Conservation (phyloP, 2,113 vertebrate genomes). For the Anseranas semipalmata region DNA sequence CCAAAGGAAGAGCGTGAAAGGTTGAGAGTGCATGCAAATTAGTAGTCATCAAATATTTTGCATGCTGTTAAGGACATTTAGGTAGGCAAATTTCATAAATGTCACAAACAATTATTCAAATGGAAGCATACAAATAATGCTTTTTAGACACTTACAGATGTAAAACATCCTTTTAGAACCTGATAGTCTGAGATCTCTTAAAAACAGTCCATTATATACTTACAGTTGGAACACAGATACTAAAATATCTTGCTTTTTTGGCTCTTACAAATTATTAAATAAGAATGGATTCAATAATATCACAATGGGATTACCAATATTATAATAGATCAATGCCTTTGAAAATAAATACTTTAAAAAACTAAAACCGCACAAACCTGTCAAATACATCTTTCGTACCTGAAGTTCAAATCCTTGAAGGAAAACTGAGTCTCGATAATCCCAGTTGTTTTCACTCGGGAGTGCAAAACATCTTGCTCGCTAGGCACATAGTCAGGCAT, state of each 20-base stretch:
- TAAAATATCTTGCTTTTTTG: neutral
- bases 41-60: constrained; percentile 3
- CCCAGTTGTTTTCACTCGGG: constrained; percentile 94
- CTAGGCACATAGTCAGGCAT: constrained; percentile 80
- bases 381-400: constrained; percentile 70
- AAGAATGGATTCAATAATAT: neutral
- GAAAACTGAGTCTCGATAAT: constrained; percentile 94
- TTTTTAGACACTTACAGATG: constrained; percentile 12
- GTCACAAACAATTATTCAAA: constrained; percentile 34
- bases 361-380: neutral
- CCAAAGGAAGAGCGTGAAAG: neutral
- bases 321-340: neutral
- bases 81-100: constrained; percentile 23
- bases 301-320: neutral
- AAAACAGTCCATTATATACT: neutral
- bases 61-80: constrained; percentile 11
- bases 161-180: constrained; percentile 13
- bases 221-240: neutral
- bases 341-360: neutral
- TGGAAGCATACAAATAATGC: neutral
- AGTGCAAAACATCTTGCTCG: constrained; percentile 93
- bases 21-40: constrained; percentile 25
- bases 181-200: neutral
- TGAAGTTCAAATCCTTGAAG: constrained; percentile 94
- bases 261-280: neutral